Evolutionary conservation across 2,888 invertebrate species (phyloP), one percentile per base, ranked within the genome.

Genomic region (Nomada goodeniana): DNA sequence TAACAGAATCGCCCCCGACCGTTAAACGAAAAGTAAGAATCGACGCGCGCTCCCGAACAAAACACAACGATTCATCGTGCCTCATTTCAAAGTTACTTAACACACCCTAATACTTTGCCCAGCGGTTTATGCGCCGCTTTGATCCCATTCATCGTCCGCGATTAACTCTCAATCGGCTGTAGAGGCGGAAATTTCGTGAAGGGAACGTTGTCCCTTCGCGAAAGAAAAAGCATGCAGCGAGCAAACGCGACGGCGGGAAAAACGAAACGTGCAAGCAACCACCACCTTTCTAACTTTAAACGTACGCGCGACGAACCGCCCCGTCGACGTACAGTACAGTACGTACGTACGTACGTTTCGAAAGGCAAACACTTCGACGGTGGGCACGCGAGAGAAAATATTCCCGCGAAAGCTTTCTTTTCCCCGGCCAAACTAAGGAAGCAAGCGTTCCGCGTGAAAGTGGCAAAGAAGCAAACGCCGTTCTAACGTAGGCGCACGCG

Each of bases 361-460:
- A 42, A 42, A 44, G 29, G 23, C 42, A 52, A 61, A 53, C 36
- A 15, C 15, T 26, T 23, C 55, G 55, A 11, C 26, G 36, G 15
- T 2, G 13, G 3, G 11, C 15, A 42, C 26, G 18, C 50, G 36
- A 61, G n/a, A 9, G 42, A 53, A 44, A 52, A 26, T 42, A 53
- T 63, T 42, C 53, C 26, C 53, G 18, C n/a, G 71, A 53, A 26
- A 53, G 52, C 23, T 63, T 63, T 42, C 42, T 10, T 10, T 50
- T 42, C 20, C 18, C 29, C 18, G 15, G 10, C 4, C 1, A 20
- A 55, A 72, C 36, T 29, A 47, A 57, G 55, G 29, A 42, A 44
- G 10, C 42, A 15, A 44, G 11, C 36, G 15, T 18, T 9, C 2
- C 44, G 20, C n/a, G 1, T 1, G 10, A 10, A 1, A 0, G 18